Percentiles rank a stretch among this genome's conserved stretches.
These are phyloP conservation scores for Rhinophrynus dorsalis DNA, from an alignment of 2,797 vertebrate species.

Conservation along the genomic window DNA sequence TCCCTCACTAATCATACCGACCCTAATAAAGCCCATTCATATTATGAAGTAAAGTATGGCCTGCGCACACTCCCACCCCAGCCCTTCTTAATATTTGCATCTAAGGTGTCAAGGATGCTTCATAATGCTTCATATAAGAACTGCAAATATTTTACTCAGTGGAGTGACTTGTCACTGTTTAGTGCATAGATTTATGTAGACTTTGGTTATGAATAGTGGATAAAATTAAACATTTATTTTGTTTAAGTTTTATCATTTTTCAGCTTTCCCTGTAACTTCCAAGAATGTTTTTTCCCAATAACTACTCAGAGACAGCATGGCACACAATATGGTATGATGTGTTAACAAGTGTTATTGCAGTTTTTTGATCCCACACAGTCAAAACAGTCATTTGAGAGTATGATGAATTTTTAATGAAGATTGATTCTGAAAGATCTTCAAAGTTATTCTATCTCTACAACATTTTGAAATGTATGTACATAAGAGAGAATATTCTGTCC, in stretches of 20 bases:
- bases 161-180: too few relatives aligned
- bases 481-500: neutral
- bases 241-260: neutral
- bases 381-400: constrained; percentile 49
- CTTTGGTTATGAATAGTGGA: too few relatives aligned
- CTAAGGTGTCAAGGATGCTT: too few relatives aligned
- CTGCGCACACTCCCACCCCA: too few relatives aligned
- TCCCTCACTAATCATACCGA: too few relatives aligned
- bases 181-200: too few relatives aligned
- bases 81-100: too few relatives aligned
- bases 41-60: too few relatives aligned
- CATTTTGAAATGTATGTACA: constrained; percentile 43
- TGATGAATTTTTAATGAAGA: constrained; percentile 53
- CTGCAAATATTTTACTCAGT: too few relatives aligned
- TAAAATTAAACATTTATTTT: too few relatives aligned
- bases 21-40: too few relatives aligned
- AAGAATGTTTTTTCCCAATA: constrained; percentile 10
- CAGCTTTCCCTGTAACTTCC: neutral
- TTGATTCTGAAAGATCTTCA: constrained; percentile 51
- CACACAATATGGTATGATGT: constrained; percentile 22
- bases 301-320: constrained; percentile 25
- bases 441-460: constrained; percentile 18
- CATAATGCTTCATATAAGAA: too few relatives aligned
- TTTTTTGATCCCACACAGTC: constrained; percentile 49
- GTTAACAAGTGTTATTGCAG: constrained; percentile 34